Base-by-base conservation (phyloP, 2,113 vertebrate genomes). In the Symphodus melops region DNA sequence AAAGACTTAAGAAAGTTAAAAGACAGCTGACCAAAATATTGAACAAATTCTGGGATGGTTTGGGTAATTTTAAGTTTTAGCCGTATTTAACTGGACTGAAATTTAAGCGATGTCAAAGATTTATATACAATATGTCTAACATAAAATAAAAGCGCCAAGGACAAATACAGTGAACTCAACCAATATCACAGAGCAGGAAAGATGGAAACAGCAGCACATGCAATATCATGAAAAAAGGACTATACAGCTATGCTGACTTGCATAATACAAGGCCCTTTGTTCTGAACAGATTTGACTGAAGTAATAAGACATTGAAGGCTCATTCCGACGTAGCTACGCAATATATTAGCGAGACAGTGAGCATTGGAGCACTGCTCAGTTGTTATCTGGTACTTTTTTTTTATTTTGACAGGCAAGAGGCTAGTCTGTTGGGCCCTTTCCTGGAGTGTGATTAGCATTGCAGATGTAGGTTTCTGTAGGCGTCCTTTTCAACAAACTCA, bases 401-500 rank as follows among this genome's bases (percentile, higher is more conserved):
- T 81, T 46, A 72, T 59, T 81, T 72, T 77, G 69, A 88, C 85
- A 74, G 58, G 62, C 59, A 84, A 81, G 82, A 65, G 77, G 71
- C 81, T 36, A 25, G 77, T 88, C 81, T 86, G 64, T 44, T 41
- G 72, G 78, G 83, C 68, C 68, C 51, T 82, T 85, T 85, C 77
- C 82, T 33, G 25, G 57, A 74, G 76, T 73, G 76, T 81, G 81
- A 91, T 91, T 90, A 93, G 87, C 85, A 89, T 86, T 90, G 86
- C 86, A 93, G 86, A 91, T 88, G 79, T 68, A 17, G 53, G 42
- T 64, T 86, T 88, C 86, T 82, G 88, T 84, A 86, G 88, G 89
- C 83, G 83, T 88, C 82, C 42, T 13, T 86, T 89, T 84, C 87
- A 88, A 76, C 88, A 85, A 88, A 89, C 74, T 88, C 85, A 88